Evolutionary conservation across 2,797 vertebrate genomes (phyloP).

Genomic region (Balearica regulorum): DNA sequence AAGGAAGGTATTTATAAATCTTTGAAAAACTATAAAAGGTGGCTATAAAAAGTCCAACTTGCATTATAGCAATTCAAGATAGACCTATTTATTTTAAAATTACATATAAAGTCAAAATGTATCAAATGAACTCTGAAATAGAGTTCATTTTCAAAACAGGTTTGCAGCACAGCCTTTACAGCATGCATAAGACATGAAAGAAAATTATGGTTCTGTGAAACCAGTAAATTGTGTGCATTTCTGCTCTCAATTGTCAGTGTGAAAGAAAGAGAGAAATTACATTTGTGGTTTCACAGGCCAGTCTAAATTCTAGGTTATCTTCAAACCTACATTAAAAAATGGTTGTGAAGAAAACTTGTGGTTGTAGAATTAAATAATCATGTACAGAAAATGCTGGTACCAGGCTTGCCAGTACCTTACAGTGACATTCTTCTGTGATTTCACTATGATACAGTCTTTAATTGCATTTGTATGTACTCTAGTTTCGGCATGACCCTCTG

Average conservation of each 20-base stretch:
- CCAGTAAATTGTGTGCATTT: neutral
- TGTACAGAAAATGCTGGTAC: neutral
- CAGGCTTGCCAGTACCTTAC: neutral
- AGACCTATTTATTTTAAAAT: neutral
- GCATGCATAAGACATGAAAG: neutral
- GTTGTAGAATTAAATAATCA: neutral
- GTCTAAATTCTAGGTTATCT: neutral
- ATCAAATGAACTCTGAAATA: neutral
- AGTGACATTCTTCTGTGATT: neutral
- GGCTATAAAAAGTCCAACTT: neutral
- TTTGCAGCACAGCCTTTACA: neutral
- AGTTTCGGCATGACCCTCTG: neutral
- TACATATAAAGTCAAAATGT: neutral
- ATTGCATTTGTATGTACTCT: neutral
- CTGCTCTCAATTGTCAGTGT: neutral
- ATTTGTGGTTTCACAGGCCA: neutral
- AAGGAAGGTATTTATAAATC: neutral
- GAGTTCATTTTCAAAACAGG: neutral
- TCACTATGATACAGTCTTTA: neutral
- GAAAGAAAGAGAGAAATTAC: neutral
- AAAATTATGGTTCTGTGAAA: neutral
- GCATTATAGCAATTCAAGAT: neutral
- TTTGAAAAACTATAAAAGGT: neutral
- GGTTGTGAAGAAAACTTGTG: neutral
- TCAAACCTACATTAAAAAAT: neutral